phyloP scores from a whole-genome alignment of 2,113 vertebrate genomes.

The Camelus dromedarius region DNA sequence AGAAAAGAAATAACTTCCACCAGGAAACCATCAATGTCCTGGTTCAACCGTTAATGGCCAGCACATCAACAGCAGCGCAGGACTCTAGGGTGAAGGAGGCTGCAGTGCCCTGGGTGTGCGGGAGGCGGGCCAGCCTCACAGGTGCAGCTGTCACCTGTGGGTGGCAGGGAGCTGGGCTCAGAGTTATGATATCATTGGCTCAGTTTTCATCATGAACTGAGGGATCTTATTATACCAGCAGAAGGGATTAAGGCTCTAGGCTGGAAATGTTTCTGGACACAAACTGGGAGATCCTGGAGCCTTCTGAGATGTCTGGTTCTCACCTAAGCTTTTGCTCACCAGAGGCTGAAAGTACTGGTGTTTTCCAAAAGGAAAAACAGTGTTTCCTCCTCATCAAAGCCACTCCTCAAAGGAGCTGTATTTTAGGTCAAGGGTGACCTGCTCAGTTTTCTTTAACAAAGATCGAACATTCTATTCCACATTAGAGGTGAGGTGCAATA shows the following conservation, averaged over 20 bases:
- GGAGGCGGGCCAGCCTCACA: constrained; percentile 51
- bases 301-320: constrained; percentile 39
- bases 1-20: neutral
- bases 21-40: neutral
- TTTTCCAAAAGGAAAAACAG: neutral
- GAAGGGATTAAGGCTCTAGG: constrained; percentile 57
- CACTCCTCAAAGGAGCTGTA: neutral
- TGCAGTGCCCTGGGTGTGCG: neutral
- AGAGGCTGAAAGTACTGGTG: neutral
- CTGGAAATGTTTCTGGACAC: neutral
- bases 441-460: neutral
- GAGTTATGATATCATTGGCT: constrained; percentile 37
- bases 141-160: constrained; percentile 60
- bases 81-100: neutral
- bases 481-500: neutral
- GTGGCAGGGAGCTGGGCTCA: constrained; percentile 23
- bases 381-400: neutral
- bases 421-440: constrained; percentile 12
- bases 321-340: neutral
- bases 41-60: neutral
- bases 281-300: neutral
- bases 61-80: neutral
- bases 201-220: constrained; percentile 46
- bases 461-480: neutral
- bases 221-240: constrained; percentile 43